These are phyloP conservation scores for Archivesica marissinica DNA, from an alignment of 1,140 invertebrate genomes.

Conservation along the genomic window DNA sequence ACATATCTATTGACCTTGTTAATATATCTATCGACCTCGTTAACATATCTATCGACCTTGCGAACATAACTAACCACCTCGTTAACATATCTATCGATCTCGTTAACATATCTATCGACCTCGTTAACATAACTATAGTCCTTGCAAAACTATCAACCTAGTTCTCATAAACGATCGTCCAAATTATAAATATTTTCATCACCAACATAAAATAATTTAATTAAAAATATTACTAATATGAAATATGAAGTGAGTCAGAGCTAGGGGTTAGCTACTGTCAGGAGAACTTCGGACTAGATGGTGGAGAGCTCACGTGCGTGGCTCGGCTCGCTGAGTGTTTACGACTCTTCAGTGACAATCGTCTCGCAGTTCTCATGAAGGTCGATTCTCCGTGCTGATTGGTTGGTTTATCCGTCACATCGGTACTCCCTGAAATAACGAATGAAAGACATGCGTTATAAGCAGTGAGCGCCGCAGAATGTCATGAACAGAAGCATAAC, in stretches of 20 bases:
- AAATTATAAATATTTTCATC: not conserved
- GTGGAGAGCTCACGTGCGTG: slow-evolving; percentile 25
- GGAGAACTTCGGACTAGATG: slow-evolving; percentile 48
- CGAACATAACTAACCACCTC: no score
- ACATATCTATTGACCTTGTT: no score
- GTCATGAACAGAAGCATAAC: no score
- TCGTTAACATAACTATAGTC: not conserved
- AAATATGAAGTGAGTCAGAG: not conserved
- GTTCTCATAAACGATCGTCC: not conserved
- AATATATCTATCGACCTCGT: no score
- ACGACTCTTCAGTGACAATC: slow-evolving; percentile 41
- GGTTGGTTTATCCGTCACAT: not conserved
- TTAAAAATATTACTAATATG: not conserved
- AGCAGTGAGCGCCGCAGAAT: no score
- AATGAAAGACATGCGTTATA: not conserved
- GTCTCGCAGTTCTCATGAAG: slow-evolving; percentile 44
- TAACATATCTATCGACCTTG: no score
- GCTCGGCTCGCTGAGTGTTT: slow-evolving; percentile 30
- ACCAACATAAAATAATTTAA: not conserved
- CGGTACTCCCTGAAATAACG: slow-evolving; percentile 13
- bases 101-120: no score
- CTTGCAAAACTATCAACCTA: not conserved
- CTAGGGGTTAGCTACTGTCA: slow-evolving; percentile 17
- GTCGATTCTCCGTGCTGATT: slow-evolving; percentile 25
- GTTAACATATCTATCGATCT: no score